Evolutionary conservation across 2,888 invertebrate genomes (phyloP).

Genomic region (Nemurella pictetii): DNA sequence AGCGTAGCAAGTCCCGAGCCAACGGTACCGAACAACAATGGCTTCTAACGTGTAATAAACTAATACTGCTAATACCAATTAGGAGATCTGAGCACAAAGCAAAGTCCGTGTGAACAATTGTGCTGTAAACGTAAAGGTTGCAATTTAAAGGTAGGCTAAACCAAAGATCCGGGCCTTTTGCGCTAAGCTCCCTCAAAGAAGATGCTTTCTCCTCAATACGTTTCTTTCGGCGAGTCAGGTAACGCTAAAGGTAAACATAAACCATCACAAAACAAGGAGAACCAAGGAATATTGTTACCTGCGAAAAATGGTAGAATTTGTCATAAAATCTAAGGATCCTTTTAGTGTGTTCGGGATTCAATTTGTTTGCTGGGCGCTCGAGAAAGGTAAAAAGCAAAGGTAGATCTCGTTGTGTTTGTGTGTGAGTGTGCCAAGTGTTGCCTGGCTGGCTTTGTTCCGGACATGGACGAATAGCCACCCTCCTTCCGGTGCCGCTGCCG

Average conservation of each 20-base stretch:
- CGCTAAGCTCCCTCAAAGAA: not conserved
- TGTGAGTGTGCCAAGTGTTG: not conserved
- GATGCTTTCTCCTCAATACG: not conserved
- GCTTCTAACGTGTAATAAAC: not conserved
- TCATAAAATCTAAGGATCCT: not conserved
- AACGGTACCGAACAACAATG: not conserved
- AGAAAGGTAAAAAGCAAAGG: slow-evolving; percentile 11
- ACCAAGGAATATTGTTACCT: not conserved
- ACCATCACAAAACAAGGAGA: not conserved
- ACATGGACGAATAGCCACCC: slow-evolving; percentile 36
- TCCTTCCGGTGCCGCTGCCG: slow-evolving; percentile 11
- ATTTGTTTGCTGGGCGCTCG: not conserved
- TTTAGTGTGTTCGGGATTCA: not conserved
- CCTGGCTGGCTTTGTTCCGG: slow-evolving; percentile 33
- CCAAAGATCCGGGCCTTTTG: too few relatives aligned
- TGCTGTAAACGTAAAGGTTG: not conserved
- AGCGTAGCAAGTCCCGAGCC: too few relatives aligned
- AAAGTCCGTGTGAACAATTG: not conserved
- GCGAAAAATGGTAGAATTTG: not conserved
- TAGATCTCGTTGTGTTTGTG: not conserved
- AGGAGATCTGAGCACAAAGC: not conserved
- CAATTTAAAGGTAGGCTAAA: not conserved
- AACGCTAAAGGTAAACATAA: not conserved
- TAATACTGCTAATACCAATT: too few relatives aligned
- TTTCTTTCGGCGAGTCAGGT: not conserved